These are phyloP conservation scores for Yasuhikotakia modesta DNA, from an alignment of 2,797 vertebrate species.

Conservation along the genomic window DNA sequence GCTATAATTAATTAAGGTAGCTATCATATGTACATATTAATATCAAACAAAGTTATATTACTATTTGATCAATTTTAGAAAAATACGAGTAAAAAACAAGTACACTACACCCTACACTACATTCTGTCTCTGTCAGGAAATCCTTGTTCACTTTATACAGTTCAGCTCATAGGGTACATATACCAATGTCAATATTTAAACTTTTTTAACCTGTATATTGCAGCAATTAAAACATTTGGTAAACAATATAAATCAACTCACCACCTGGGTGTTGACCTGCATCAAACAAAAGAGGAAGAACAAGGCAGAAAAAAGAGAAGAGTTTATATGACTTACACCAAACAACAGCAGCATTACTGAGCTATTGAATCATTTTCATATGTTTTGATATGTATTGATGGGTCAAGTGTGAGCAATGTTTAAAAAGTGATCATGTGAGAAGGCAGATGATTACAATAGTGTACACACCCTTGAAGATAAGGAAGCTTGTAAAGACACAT, in stretches of 20 bases:
- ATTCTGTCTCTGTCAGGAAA: slow-evolving; percentile 5
- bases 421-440: not conserved
- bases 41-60: not conserved
- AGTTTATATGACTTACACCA: not conserved
- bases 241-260: slow-evolving; percentile 60
- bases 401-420: not conserved
- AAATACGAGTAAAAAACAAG: too few relatives aligned
- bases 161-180: not conserved
- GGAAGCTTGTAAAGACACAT: slow-evolving; percentile 55
- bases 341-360: not conserved
- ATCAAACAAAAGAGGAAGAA: slow-evolving; percentile 17
- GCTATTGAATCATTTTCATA: not conserved
- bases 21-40: too few relatives aligned
- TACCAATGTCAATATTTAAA: slow-evolving; percentile 36
- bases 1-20: too few relatives aligned
- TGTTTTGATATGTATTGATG: not conserved
- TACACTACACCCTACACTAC: too few relatives aligned
- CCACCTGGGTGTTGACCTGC: slow-evolving; percentile 67
- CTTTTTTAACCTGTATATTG: slow-evolving; percentile 24
- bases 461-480: slow-evolving; percentile 47
- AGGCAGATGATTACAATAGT: slow-evolving; percentile 3
- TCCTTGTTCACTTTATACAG: not conserved
- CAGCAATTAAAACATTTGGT: slow-evolving; percentile 45
- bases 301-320: not conserved
- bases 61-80: not conserved